phyloP scores from a whole-genome alignment of 1,140 invertebrate genomes.

The Sitodiplosis mosellana region DNA sequence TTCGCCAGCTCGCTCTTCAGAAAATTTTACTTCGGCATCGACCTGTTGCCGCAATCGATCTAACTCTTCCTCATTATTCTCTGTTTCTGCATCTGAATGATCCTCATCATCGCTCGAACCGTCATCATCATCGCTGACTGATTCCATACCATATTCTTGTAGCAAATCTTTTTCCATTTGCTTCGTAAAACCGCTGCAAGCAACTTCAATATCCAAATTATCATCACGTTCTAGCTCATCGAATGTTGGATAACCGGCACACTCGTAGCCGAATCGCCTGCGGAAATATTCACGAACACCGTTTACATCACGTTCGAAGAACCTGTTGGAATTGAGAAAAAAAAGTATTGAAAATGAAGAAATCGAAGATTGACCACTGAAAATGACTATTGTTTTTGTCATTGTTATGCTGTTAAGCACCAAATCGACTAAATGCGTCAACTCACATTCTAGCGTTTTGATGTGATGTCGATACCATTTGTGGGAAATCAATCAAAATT shows the following conservation, averaged over 20 bases:
- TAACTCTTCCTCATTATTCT: slow-evolving; percentile 26
- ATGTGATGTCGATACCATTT: slow-evolving; percentile 95
- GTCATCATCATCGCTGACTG: not conserved
- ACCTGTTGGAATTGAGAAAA: slow-evolving; percentile 32
- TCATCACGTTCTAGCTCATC: slow-evolving; percentile 67
- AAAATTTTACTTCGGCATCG: slow-evolving; percentile 23
- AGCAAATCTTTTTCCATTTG: slow-evolving; percentile 61
- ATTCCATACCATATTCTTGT: slow-evolving; percentile 2
- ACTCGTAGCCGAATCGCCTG: slow-evolving; percentile 81
- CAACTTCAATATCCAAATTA: slow-evolving; percentile 71
- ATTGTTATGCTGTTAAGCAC: not conserved
- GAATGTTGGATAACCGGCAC: slow-evolving; percentile 72
- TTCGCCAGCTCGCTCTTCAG: slow-evolving; percentile 12
- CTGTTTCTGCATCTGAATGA: slow-evolving; percentile 16
- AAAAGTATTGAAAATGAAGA: slow-evolving; percentile 3
- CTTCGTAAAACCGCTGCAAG: slow-evolving; percentile 79
- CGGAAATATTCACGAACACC: slow-evolving; percentile 88
- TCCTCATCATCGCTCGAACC: slow-evolving; percentile 22
- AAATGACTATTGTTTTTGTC: not conserved
- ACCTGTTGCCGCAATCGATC: slow-evolving; percentile 31
- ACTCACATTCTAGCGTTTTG: slow-evolving; percentile 74
- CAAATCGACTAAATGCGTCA: not conserved
- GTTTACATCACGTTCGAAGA: slow-evolving; percentile 89
- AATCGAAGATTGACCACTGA: not conserved
- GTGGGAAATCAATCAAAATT: slow-evolving; percentile 94